Evolutionary conservation across 2,113 vertebrate species (phyloP), one percentile per base, ranked within the genome.

Genomic region (Blennius ocellaris): DNA sequence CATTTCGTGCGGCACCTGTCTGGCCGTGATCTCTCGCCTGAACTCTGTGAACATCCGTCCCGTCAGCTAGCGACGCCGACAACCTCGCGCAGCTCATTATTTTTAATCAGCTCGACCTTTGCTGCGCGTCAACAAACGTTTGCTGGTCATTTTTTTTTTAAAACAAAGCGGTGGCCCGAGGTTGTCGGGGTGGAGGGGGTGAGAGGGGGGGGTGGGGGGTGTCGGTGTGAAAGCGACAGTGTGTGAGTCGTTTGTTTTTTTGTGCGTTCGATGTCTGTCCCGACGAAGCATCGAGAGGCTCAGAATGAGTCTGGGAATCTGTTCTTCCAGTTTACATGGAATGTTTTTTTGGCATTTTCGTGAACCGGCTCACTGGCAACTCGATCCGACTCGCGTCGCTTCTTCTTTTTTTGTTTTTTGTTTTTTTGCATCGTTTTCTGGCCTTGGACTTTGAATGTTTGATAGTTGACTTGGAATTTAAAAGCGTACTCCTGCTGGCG

Each of bases 261-360:
- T 30, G 21, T 30, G 87, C 81, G 75, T 82, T 54, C 45, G 64
- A 69, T 44, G 68, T 77, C 60, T 52, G 15, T 49, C 50, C 49
- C 41, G 7, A 30, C 36, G 9, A 21, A 59, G 43, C 44, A 58
- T 38, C 51, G 1, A 37, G 36, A 7, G 36, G 52, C 52, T 56
- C n/a, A 30, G 54, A 45, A 61, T 3, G 11, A 48, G 48, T 45
- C 54, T 62, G 58, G 64, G 30, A 0, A 11, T 17, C 8, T 47
- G 62, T 64, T 68, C 43, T 40, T 11, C 39, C 16, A 44, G 58
- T 40, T 69, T 73, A 56, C 30, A 69, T 86, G 89, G 86, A 90
- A 92, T 90, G 89, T 85, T n/a, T n/a, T n/a, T n/a, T 83, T 85
- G 70, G 74, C 56, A 65, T 68, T 52, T 69, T 52, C 49, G 21